These are phyloP conservation scores for Heliconius hermathena DNA, from an alignment of 1,140 invertebrate genomes.

Conservation along the genomic window DNA sequence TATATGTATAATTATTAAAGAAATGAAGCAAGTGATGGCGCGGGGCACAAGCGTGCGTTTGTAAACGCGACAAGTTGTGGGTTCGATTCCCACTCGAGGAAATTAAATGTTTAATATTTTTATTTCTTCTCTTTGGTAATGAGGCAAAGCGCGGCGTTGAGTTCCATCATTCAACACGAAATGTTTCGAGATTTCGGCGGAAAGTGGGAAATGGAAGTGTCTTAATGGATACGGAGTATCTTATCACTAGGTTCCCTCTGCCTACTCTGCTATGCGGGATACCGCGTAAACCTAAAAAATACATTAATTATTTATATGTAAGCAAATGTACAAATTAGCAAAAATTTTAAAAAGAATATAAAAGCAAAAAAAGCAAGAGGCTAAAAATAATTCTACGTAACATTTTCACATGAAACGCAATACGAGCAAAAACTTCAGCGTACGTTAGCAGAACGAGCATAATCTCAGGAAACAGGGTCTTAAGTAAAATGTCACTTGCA, in stretches of 20 bases:
- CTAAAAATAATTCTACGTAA: background rate
- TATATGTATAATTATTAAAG: no score
- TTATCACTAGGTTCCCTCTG: background rate
- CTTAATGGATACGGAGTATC: background rate
- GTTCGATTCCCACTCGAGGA: no score
- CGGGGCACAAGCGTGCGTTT: no score
- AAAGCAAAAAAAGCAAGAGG: background rate
- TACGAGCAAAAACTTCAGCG: background rate
- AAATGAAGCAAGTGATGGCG: no score
- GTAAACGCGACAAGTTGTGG: no score
- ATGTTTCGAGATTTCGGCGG: background rate
- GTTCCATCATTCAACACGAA: background rate
- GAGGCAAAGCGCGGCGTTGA: no score
- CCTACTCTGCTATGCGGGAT: no score
- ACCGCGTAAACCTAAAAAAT: no score
- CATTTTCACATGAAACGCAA: background rate
- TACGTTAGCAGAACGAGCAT: background rate
- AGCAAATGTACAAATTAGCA: no score
- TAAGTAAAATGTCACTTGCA: constrained; percentile 8
- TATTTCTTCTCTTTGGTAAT: no score
- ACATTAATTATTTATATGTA: no score
- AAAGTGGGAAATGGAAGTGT: background rate
- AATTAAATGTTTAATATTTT: no score
- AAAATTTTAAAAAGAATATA: background rate
- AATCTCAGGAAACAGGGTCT: background rate